A percentile compares a stretch with the other conserved stretches of the same genome.
Conservation (phyloP, 1,140 invertebrate species). For the Chelonus insularis region DNA sequence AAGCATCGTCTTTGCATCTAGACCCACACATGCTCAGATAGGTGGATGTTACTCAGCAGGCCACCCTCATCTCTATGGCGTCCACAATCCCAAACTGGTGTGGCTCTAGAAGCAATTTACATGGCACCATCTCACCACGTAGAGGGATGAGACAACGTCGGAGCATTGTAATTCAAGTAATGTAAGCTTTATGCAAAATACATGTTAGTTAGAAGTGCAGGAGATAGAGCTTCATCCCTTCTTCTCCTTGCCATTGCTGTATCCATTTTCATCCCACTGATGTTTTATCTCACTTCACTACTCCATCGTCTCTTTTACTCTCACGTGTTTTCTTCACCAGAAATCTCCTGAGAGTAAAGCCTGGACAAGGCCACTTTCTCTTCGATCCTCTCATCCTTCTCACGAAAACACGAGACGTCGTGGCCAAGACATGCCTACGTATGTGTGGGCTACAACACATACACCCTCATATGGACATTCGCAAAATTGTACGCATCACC, state of each 20-base stretch:
- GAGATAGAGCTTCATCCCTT: slow-evolving; percentile 45
- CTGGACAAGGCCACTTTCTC: slow-evolving; percentile 7
- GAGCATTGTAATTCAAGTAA: slow-evolving; percentile 59
- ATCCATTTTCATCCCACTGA: slow-evolving; percentile 15
- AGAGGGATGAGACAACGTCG: slow-evolving; percentile 43
- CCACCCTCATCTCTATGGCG: slow-evolving; percentile 15
- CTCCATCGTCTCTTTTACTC: neutral
- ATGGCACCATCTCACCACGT: slow-evolving; percentile 41
- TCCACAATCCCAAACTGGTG: slow-evolving; percentile 37
- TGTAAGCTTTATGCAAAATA: slow-evolving; percentile 60
- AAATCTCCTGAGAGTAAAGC: slow-evolving; percentile 2
- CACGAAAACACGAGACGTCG: neutral
- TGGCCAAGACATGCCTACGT: neutral
- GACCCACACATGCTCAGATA: slow-evolving; percentile 15
- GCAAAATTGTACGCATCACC: neutral
- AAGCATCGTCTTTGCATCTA: slow-evolving; percentile 1
- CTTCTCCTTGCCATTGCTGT: slow-evolving; percentile 21
- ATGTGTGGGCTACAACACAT: neutral
- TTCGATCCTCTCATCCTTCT: neutral
- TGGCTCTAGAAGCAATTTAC: slow-evolving; percentile 52
- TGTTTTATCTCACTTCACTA: neutral
- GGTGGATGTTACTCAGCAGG: slow-evolving; percentile 11
- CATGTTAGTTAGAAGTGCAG: slow-evolving; percentile 58
- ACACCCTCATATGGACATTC: neutral
- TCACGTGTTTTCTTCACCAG: neutral